Evolutionary conservation across 2,113 vertebrate species (phyloP).

Genomic region (Scomber colias): DNA sequence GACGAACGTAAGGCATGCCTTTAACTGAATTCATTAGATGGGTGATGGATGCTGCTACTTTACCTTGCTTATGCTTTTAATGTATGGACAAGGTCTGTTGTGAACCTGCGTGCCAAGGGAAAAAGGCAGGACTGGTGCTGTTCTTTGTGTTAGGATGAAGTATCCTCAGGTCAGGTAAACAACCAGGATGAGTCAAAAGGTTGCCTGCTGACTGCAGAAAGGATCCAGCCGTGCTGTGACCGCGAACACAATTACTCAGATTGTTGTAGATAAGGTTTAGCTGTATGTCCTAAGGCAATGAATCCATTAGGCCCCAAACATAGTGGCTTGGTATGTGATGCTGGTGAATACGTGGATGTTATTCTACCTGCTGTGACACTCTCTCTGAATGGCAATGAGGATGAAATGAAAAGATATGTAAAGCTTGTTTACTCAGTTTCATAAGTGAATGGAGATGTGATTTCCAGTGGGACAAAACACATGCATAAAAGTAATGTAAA

Average conservation of each 20-base stretch:
- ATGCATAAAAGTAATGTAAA: neutral
- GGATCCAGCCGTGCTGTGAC: neutral
- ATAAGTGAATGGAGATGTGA: neutral
- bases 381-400: conserved; percentile 21
- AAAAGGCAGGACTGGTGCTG: neutral
- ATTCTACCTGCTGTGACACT: neutral
- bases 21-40: conserved; percentile 60
- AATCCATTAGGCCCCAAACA: conserved; percentile 8
- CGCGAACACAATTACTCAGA: neutral
- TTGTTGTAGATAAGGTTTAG: conserved; percentile 1
- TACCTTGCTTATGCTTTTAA: conserved; percentile 41
- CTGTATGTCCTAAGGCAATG: neutral
- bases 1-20: conserved; percentile 43
- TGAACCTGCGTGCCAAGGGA: neutral
- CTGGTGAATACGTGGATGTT: neutral
- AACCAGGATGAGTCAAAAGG: conserved; percentile 29
- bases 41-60: conserved; percentile 57
- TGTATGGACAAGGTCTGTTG: conserved; percentile 5
- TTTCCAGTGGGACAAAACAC: conserved; percentile 3
- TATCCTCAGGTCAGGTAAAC: conserved; percentile 25
- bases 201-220: conserved; percentile 8
- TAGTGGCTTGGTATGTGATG: neutral
- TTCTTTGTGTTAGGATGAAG: conserved; percentile 5
- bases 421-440: conserved; percentile 10
- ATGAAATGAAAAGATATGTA: conserved; percentile 4